phyloP scores from a whole-genome alignment of 2,113 vertebrate genomes.

The Apteryx mantelli region DNA sequence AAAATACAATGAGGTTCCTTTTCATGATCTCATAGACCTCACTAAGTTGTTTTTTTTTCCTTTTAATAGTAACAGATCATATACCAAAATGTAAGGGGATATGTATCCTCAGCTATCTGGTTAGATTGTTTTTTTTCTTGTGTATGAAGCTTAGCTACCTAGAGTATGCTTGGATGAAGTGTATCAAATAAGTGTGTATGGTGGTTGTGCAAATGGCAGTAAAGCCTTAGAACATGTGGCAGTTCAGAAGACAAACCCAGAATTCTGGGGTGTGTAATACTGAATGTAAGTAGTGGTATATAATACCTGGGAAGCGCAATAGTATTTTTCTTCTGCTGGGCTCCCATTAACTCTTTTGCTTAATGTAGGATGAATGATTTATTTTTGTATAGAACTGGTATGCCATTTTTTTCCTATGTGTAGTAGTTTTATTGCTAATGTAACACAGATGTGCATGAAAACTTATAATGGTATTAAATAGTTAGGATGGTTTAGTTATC shows the following conservation, averaged over 20 bases:
- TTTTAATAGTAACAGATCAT: not conserved
- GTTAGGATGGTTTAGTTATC: not conserved
- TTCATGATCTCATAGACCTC: not conserved
- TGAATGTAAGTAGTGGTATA: not conserved
- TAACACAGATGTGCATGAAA: not conserved
- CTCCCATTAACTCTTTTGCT: not conserved
- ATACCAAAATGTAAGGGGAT: not conserved
- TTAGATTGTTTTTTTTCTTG: not conserved
- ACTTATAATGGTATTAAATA: conserved; percentile 1
- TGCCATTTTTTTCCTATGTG: not conserved
- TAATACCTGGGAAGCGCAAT: not conserved
- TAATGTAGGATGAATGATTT: not conserved
- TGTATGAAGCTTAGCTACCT: not conserved
- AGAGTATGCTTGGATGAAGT: not conserved
- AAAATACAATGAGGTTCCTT: not conserved
- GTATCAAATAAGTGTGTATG: not conserved
- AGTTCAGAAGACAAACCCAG: not conserved
- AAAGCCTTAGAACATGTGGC: not conserved
- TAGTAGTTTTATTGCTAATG: not conserved
- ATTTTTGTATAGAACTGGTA: not conserved
- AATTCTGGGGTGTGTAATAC: not conserved
- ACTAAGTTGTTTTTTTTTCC: not conserved
- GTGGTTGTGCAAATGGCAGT: not conserved
- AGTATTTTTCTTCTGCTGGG: not conserved
- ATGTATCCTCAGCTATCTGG: not conserved